Base-by-base conservation (phyloP, 1,140 invertebrate species). In the Magallana angulata region DNA sequence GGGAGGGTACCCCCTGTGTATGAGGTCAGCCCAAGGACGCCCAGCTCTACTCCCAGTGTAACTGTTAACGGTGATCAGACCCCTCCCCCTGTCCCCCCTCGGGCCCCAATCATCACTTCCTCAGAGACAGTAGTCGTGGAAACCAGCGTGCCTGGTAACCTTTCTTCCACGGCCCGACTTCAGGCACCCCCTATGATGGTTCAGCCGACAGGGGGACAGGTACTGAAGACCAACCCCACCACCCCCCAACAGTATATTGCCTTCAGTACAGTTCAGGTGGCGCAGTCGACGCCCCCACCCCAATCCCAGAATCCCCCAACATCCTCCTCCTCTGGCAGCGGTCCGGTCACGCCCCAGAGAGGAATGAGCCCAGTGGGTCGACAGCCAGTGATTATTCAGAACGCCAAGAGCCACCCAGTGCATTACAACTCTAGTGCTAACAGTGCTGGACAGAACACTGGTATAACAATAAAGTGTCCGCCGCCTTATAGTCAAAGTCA, bases 21-120 rank as follows among this genome's bases (percentile, higher is more conserved):
- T 59, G 71, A 87, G 71, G 57, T 57, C 80, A 85, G 56, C 30
- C 24, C 59, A 9, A 30, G 68, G 24, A 84, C 57, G 1, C 56
- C 56, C 24, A 64, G 62, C 11, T 80, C 58, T 7, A 85, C 82
- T 14, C 60, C 82, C 18, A 81, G 83, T 84, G 56, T 59, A n/a
- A 84, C 24, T 11, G 91, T 84, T 92, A 96, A 94, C 90, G 92
- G 92, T 36, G 91, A 91, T 56, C 92, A 94, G 87, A 92, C 97
- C 9, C 97, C 97, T n/a, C 97, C 97, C 1, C 96, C 96, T 0
- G 96, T 97, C 16, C 97, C 97, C 12, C 97, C 97, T 14, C 87
- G 94, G 64, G 89, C 88, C 36, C 94, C 92, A 84, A 92, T 92
- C 48, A 85, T 84, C 58, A 82, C 85, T 86, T 59, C 83, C 80